These are phyloP conservation scores for Meloidogyne exigua DNA, from an alignment of 1,140 invertebrate species.

Conservation along the genomic window DNA sequence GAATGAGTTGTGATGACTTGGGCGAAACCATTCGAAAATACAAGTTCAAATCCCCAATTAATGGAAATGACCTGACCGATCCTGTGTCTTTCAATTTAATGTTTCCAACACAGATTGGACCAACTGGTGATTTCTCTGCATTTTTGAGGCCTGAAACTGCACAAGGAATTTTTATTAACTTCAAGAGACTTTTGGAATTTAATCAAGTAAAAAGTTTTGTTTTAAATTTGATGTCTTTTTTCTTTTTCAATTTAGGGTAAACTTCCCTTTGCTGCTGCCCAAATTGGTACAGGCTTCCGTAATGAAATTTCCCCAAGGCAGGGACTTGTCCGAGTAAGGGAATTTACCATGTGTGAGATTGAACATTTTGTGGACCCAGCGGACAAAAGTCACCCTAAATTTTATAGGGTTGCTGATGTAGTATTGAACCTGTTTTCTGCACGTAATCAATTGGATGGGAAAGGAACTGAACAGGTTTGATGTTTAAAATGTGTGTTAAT, in stretches of 20 bases:
- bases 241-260: conserved; percentile 71
- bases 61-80: conserved; percentile 87
- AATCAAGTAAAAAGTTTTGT: conserved; percentile 70
- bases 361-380: conserved; percentile 96
- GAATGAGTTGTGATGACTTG: conserved; percentile 85
- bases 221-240: background rate
- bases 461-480: conserved; percentile 56
- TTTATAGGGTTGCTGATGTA: conserved; percentile 75
- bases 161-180: conserved; percentile 99
- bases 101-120: conserved; percentile 79
- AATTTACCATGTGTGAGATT: conserved; percentile 99
- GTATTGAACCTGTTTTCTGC: conserved; percentile 83
- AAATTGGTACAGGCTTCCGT: conserved; percentile 93
- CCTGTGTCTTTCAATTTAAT: conserved; percentile 97
- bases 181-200: conserved; percentile 90
- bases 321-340: conserved; percentile 80
- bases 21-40: conserved; percentile 77
- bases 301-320: conserved; percentile 99
- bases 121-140: conserved; percentile 70
- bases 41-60: conserved; percentile 88
- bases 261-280: conserved; percentile 94
- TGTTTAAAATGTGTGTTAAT: conserved; percentile 17
- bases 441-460: conserved; percentile 84
- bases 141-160: conserved; percentile 90
- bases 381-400: conserved; percentile 87